A percentile compares a stretch with the other conserved stretches of the same genome.
Conservation (phyloP, 2,797 vertebrate species). For the Pseudocheirus occidentalis region DNA sequence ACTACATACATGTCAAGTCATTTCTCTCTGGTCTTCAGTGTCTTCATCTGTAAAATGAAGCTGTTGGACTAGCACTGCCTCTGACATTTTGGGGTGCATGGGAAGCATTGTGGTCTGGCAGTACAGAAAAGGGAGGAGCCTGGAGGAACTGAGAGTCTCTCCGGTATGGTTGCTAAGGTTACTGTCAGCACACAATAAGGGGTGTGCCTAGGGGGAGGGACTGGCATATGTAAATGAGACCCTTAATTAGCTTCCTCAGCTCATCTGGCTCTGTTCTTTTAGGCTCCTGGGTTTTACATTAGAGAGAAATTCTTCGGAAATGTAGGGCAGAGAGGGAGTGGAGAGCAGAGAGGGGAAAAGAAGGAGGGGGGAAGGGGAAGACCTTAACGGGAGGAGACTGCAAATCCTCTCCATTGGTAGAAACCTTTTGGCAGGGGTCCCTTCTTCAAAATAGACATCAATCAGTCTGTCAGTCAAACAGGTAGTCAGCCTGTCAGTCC, state of each 20-base stretch:
- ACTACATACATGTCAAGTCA: background rate
- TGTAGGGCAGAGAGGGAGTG: background rate
- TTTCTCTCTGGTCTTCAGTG: slow-evolving; percentile 42
- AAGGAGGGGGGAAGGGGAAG: background rate
- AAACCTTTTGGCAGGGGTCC: background rate
- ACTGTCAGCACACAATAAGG: slow-evolving; percentile 71
- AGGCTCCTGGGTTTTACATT: slow-evolving; percentile 47
- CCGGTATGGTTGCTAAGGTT: slow-evolving; percentile 83
- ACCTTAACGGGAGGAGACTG: background rate
- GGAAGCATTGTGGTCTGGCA: slow-evolving; percentile 17
- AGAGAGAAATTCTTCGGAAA: background rate
- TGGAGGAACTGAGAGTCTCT: slow-evolving; percentile 57
- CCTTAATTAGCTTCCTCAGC: slow-evolving; percentile 76
- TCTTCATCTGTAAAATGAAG: slow-evolving; percentile 31
- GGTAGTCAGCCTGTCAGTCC: background rate
- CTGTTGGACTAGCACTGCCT: background rate
- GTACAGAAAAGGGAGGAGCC: slow-evolving; percentile 31
- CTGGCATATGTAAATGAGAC: slow-evolving; percentile 81
- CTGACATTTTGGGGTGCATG: slow-evolving; percentile 5
- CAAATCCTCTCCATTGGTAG: background rate
- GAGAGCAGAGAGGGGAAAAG: background rate
- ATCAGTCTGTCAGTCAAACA: background rate
- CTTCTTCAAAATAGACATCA: background rate
- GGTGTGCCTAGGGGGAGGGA: slow-evolving; percentile 71
- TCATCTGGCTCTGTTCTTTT: slow-evolving; percentile 50